Evolutionary conservation across 2,797 vertebrate species (phyloP).

Genomic region (Sternotherus odoratus): DNA sequence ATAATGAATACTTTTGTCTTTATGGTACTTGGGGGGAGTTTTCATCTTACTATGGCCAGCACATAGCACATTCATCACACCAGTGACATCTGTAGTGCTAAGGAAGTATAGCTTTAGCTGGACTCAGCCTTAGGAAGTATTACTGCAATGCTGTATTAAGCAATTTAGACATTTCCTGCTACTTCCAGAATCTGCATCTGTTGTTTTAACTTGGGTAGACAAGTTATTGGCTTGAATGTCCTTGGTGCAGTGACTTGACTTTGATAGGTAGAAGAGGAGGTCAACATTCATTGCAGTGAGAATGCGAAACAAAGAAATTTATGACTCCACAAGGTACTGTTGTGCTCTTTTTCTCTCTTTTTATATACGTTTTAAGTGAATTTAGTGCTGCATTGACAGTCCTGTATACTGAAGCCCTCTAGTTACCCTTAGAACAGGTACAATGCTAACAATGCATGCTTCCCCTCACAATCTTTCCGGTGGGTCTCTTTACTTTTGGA

Average conservation of each 20-base stretch:
- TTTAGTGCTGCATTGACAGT: constrained; percentile 25
- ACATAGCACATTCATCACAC: neutral
- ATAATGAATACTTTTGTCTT: neutral
- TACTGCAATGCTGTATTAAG: neutral
- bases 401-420: neutral
- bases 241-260: constrained; percentile 24
- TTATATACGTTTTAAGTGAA: constrained; percentile 45
- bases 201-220: constrained; percentile 3
- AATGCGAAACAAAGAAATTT: neutral
- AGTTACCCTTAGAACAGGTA: neutral
- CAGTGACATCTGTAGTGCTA: neutral
- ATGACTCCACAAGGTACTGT: constrained; percentile 7
- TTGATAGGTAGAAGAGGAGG: constrained; percentile 17
- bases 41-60: neutral
- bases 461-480: neutral
- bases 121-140: neutral
- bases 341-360: neutral
- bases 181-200: neutral
- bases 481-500: constrained; percentile 11
- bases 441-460: neutral
- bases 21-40: neutral
- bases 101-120: neutral
- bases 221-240: constrained; percentile 20
- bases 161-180: constrained; percentile 13
- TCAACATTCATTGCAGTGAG: neutral